These are phyloP conservation scores for Calameuta filiformis DNA, from an alignment of 2,888 invertebrate species.

Conservation along the genomic window DNA sequence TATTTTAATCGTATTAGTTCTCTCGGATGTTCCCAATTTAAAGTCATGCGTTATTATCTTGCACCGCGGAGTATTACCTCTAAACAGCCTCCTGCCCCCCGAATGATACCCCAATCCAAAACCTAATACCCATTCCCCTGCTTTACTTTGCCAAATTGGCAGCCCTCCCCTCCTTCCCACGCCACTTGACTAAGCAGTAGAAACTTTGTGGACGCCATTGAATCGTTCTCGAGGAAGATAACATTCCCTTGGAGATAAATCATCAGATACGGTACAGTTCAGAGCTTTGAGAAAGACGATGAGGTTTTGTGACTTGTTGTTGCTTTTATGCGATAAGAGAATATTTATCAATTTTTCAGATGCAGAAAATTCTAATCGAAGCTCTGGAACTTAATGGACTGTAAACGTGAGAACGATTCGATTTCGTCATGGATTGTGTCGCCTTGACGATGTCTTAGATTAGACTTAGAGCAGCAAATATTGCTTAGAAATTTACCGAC, in stretches of 20 bases:
- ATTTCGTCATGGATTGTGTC: background rate
- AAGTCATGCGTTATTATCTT: background rate
- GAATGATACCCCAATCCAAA: background rate
- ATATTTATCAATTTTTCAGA: background rate
- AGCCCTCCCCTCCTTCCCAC: background rate
- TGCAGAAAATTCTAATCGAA: background rate
- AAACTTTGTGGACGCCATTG: background rate
- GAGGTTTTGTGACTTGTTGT: background rate
- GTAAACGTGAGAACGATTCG: background rate
- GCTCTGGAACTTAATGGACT: background rate
- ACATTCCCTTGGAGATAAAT: background rate
- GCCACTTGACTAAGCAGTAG: background rate
- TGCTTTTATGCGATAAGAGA: background rate
- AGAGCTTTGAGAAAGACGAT: background rate
- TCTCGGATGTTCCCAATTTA: background rate
- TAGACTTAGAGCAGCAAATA: slow-evolving; percentile 7
- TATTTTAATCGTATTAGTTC: background rate
- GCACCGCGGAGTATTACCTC: background rate
- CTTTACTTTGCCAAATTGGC: background rate
- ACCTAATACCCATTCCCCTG: background rate
- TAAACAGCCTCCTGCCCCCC: background rate
- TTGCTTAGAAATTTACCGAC: slow-evolving; percentile 10
- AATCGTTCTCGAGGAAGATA: background rate
- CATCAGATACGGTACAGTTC: background rate
- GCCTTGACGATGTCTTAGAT: background rate